A percentile compares a stretch with the other conserved stretches of the same genome.
phyloP scores from a whole-genome alignment of 2,888 invertebrate genomes.

The Scaptomyza parva region DNA sequence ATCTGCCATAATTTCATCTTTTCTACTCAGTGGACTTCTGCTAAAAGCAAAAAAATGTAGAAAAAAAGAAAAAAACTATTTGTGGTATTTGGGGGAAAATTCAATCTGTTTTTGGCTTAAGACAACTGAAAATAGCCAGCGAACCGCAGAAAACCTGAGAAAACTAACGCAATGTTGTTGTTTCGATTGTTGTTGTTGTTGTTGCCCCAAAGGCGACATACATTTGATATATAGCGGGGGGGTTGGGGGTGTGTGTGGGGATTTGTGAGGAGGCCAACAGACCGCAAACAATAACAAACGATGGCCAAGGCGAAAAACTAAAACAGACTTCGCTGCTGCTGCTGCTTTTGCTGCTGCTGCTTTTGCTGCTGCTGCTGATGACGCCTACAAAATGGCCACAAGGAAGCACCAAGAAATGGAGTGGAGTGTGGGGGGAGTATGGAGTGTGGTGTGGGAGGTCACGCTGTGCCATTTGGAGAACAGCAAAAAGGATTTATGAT shows the following conservation, averaged over 20 bases:
- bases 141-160: slow-evolving; percentile 52
- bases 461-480: slow-evolving; percentile 66
- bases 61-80: slow-evolving; percentile 39
- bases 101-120: slow-evolving; percentile 45
- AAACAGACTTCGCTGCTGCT: slow-evolving; percentile 38
- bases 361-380: slow-evolving; percentile 20
- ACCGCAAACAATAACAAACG: slow-evolving; percentile 81
- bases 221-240: slow-evolving; percentile 62
- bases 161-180: slow-evolving; percentile 39
- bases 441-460: slow-evolving; percentile 10
- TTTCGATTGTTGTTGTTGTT: not conserved
- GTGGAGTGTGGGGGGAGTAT: not conserved
- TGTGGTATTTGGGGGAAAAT: slow-evolving; percentile 28
- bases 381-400: slow-evolving; percentile 55
- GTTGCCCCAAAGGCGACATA: slow-evolving; percentile 15
- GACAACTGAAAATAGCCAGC: slow-evolving; percentile 32
- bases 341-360: slow-evolving; percentile 2
- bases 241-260: not conserved
- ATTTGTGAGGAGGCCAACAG: slow-evolving; percentile 66
- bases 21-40: not conserved
- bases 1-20: slow-evolving; percentile 2
- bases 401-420: slow-evolving; percentile 21
- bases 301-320: slow-evolving; percentile 59
- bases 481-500: slow-evolving; percentile 78
- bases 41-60: too few relatives aligned